Percentiles rank a stretch among this genome's conserved stretches.
phyloP scores from a whole-genome alignment of 2,113 vertebrate genomes.

The Panurus biarmicus region DNA sequence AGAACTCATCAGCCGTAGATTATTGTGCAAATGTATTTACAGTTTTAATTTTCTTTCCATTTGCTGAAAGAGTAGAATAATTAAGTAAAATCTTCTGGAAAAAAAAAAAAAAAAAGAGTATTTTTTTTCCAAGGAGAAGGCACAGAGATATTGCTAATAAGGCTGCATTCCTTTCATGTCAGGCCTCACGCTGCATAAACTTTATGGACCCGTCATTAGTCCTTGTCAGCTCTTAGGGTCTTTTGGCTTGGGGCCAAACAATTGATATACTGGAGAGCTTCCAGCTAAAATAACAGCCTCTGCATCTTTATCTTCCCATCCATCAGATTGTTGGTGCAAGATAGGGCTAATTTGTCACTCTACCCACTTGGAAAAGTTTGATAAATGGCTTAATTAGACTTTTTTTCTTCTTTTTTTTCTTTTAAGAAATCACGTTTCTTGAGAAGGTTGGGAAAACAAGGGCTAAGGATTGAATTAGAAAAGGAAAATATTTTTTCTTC shows the following conservation, averaged over 20 bases:
- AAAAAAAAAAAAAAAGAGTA: background rate
- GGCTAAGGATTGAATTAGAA: slow-evolving; percentile 34
- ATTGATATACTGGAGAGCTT: slow-evolving; percentile 55
- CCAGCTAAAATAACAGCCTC: slow-evolving; percentile 68
- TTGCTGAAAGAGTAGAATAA: background rate
- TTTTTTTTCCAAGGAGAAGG: background rate
- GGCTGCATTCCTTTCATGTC: slow-evolving; percentile 16
- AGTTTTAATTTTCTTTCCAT: background rate
- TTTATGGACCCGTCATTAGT: slow-evolving; percentile 36
- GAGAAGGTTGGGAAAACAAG: slow-evolving; percentile 49
- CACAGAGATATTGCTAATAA: background rate
- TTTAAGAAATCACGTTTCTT: slow-evolving; percentile 40
- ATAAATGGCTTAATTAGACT: slow-evolving; percentile 70
- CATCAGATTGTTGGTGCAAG: slow-evolving; percentile 43
- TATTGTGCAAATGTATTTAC: background rate
- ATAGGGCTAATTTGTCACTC: slow-evolving; percentile 63
- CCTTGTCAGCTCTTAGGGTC: slow-evolving; percentile 33
- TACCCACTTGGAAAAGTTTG: slow-evolving; percentile 38
- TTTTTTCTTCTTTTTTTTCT: background rate
- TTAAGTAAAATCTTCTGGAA: background rate
- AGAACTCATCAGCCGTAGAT: background rate
- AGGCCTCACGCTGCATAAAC: slow-evolving; percentile 1
- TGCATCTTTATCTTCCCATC: slow-evolving; percentile 60
- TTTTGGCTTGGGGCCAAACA: slow-evolving; percentile 37
- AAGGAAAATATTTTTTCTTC: slow-evolving; percentile 62